phyloP scores from a whole-genome alignment of 2,797 vertebrate species.

The Muraenolepis orangiensis region DNA sequence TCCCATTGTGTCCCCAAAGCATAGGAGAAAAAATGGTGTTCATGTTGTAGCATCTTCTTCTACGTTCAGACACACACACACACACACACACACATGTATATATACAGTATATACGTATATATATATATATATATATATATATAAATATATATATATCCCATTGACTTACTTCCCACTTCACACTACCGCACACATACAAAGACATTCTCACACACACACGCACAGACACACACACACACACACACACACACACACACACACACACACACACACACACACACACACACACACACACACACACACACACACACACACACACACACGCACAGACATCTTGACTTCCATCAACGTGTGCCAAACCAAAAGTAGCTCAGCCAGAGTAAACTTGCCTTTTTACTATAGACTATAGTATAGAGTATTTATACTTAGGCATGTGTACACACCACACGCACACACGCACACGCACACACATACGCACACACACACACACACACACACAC shows the following conservation, averaged over 20 bases:
- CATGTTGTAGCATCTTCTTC: slow-evolving; percentile 58
- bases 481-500: background rate
- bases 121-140: slow-evolving; percentile 19
- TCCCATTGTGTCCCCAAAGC: slow-evolving; percentile 41
- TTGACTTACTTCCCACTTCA: too few species aligned
- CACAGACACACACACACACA: slow-evolving; percentile 11
- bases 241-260: slow-evolving; percentile 10
- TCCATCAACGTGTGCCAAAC: too few species aligned
- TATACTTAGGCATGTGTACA: background rate
- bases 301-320: slow-evolving; percentile 1
- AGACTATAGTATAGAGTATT: background rate
- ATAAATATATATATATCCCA: background rate
- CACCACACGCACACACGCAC: background rate
- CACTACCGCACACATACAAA: slow-evolving; percentile 40
- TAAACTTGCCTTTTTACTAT: too few species aligned
- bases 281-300: too few species aligned
- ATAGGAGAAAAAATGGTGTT: slow-evolving; percentile 50
- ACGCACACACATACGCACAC: background rate
- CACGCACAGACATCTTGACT: background rate
- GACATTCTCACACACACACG: slow-evolving; percentile 4
- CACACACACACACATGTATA: slow-evolving; percentile 19
- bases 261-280: too few species aligned
- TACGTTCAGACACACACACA: slow-evolving; percentile 54
- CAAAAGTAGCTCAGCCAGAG: background rate
- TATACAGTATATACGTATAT: slow-evolving; percentile 17